Base-by-base conservation (phyloP, 2,797 vertebrate species). In the Platyrinchus mystaceus region DNA sequence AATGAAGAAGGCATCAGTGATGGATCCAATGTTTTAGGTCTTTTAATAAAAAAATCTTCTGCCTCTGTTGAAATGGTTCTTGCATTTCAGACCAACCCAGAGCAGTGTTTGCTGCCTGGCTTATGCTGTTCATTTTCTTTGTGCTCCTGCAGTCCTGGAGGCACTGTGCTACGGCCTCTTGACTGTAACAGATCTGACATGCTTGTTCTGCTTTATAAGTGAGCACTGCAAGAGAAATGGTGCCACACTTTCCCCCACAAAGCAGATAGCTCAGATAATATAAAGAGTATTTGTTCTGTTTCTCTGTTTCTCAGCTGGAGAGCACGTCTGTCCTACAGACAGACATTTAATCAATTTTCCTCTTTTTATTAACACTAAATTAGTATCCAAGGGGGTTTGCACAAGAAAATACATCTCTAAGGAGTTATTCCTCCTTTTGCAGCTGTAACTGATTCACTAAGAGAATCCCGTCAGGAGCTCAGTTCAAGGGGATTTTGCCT, bases 221-320 rank as follows among this genome's bases (percentile, higher is more conserved):
- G 77, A 94, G 55, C 55, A 20, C 58, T 44, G 67, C 43, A 58
- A 73, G 70, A 81, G 23, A 75, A 79, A 77, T 37, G 24, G 37
- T 88, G 70, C 77, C 58, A 9, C 26, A 55, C 78, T 89, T 83
- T 23, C 55, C 59, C 59, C 87, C 16, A 3, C 52, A 76, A 92
- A 91, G 80, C 79, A 85, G 71, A 24, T 63, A 69, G 49, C 78
- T 86, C 66, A 70, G 68, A 62, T 82, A 81, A 62, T 73, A 58
- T 18, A 47, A 67, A 62, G 32, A 34, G 8, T 83, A 47, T 89
- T 93, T 95, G 37, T 91, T 85, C 41, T 58, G 3, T 75, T 90
- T 62, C 86, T 74, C 63, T 67, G 34, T 74, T 78, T 93, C 87
- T 80, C 85, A 92, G 83, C 75, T 89, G 89, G 85, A 94, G 59